Evolutionary conservation across 2,888 invertebrate species (phyloP), one percentile per base, ranked within the genome.

Genomic region (Drosophila leonis): DNA sequence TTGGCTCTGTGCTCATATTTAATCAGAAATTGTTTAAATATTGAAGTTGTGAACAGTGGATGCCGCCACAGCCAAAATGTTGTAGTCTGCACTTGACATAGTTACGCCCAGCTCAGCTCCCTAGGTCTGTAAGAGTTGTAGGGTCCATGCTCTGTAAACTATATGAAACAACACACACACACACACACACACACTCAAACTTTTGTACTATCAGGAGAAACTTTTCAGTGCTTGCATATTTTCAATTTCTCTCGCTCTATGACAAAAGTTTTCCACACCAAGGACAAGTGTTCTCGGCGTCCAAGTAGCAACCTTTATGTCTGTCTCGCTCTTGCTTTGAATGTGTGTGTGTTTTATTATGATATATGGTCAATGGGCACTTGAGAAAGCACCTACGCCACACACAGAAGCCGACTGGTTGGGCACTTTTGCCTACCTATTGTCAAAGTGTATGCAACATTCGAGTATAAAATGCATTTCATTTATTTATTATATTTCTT

Each of bases 191-290:
- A 55, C 44, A 42, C 59, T 57, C 49, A 63, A 24, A 41, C n/a
- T 59, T 57, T 63, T 67, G 77, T 63, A 54, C 27, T 69, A 82
- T 69, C 83, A 74, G 77, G 60, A 72, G 77, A 87, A 83, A 87
- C 39, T 88, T 85, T 83, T 65, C 65, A 68, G 57, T 66, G 77
- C 69, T 64, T 86, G 81, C 77, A 88, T 84, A 88, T 88, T 88
- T 88, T 86, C 83, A 88, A 88, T 83, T 84, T 86, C 71, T 27
- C 37, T 66, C 44, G 73, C 66, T 54, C 54, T 70, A 80, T 62
- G 66, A 88, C 78, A 88, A 85, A 83, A 83, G 80, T 88, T 88
- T 79, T 75, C 59, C 79, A 84, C 87, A 69, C 81, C 88, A 84
- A 84, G 84, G 84, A 86, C 84, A 84, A 88, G 84, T 70, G 72